Base-by-base conservation (phyloP, 2,797 vertebrate species). In the Neosalanx taihuensis region DNA sequence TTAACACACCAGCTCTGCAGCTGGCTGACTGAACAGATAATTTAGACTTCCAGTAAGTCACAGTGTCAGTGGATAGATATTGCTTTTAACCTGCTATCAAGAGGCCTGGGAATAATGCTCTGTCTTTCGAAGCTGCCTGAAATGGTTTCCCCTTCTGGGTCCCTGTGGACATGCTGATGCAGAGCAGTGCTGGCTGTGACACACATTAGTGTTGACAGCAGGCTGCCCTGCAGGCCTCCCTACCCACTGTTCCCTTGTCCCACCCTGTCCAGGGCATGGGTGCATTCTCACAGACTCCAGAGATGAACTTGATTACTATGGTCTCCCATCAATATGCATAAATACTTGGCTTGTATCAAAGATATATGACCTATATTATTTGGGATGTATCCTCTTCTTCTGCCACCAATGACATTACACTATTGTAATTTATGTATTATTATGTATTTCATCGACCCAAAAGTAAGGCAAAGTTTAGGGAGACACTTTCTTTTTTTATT, bases 191-290 rank as follows among this genome's bases (percentile, higher is more conserved):
- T 71, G 49, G 56, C 75, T 75, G 68, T 88, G 84, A 90, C 84
- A 85, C 81, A 86, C 84, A 88, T 89, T 87, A 84, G 79, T 83
- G 86, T 81, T 89, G 89, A 91, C 89, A 86, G 82, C 82, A 87
- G 83, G 81, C 82, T 83, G 85, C 84, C 85, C 82, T 78, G 81
- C 76, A 76, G 78, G 79, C 84, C 85, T 82, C 82, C 81, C 82
- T 75, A 75, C 74, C 81, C 79, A 70, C 82, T 83, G 65, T 72
- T 79, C 76, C 72, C 79, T 78, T 67, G 67, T 76, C 80, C 73
- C 83, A 73, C 84, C 80, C 85, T 80, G 79, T 73, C 26, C 35
- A 20, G 66, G 63, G 78, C 35, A 77, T 75, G 70, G 23, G 33
- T 70, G 83, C 82, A 77, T 78, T 85, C 80, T 83, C 85, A 86